A percentile compares a stretch with the other conserved stretches of the same genome.
Conservation (phyloP, 2,888 invertebrate species). For the Marronus borbonicus region DNA sequence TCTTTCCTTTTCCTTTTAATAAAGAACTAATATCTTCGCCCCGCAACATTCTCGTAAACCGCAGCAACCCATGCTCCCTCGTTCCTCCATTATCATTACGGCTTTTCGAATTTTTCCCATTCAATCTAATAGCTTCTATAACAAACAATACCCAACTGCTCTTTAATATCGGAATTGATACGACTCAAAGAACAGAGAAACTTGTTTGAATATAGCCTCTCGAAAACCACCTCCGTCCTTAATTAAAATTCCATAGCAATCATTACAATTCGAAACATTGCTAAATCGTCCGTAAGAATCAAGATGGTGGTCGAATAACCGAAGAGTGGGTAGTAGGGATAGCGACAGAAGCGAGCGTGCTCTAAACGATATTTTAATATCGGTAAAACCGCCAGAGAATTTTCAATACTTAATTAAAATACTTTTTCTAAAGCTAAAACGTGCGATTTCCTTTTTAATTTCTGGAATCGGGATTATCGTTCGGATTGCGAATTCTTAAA, state of each 20-base stretch:
- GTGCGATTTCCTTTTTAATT: no score
- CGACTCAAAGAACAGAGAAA: background rate
- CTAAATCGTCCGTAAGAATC: slow-evolving; percentile 39
- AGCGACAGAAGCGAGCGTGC: background rate
- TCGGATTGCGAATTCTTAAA: no score
- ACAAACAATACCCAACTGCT: background rate
- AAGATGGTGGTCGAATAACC: slow-evolving; percentile 11
- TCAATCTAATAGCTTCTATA: background rate
- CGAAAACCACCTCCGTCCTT: slow-evolving; percentile 24
- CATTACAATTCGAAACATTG: slow-evolving; percentile 41
- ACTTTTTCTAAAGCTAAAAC: background rate
- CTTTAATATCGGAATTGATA: slow-evolving; percentile 8
- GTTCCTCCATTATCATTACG: background rate
- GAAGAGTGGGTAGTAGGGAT: background rate
- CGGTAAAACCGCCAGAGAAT: slow-evolving; percentile 1
- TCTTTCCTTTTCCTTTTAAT: background rate
- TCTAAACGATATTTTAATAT: slow-evolving; percentile 19
- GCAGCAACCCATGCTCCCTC: background rate
- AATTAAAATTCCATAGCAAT: slow-evolving; percentile 43
- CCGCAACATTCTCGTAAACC: background rate
- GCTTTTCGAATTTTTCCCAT: slow-evolving; percentile 1
- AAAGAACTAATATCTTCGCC: slow-evolving; percentile 1
- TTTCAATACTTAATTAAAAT: slow-evolving; percentile 42
- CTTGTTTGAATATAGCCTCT: background rate
- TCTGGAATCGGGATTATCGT: no score